A percentile compares a stretch with the other conserved stretches of the same genome.
phyloP scores from a whole-genome alignment of 2,113 vertebrate species.

The Pseudolaguvia tuberculata region DNA sequence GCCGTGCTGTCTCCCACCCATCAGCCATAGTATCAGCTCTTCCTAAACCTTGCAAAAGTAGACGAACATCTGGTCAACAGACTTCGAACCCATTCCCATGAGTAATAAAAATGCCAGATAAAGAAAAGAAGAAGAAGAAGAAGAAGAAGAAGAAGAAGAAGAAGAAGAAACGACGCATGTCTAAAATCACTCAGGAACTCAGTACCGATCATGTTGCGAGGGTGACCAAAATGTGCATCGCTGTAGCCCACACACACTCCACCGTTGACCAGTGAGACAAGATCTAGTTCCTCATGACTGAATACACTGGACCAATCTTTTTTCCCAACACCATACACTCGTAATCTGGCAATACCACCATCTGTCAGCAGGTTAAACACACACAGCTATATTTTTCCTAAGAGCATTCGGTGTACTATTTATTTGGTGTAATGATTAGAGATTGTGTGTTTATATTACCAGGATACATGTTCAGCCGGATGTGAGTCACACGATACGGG shows the following conservation, averaged over 20 bases:
- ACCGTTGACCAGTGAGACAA: constrained; percentile 72
- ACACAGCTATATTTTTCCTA: too few species aligned
- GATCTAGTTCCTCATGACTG: constrained; percentile 64
- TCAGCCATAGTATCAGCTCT: constrained; percentile 70
- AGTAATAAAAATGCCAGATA: background rate
- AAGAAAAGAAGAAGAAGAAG: too few species aligned
- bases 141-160: too few species aligned
- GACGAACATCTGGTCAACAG: background rate
- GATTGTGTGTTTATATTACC: constrained; percentile 57
- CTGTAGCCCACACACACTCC: constrained; percentile 81
- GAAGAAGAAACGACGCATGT: too few species aligned
- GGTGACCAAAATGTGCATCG: constrained; percentile 78
- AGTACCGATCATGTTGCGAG: constrained; percentile 80
- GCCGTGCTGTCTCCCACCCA: constrained; percentile 78
- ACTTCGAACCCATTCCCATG: constrained; percentile 21
- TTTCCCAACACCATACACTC: constrained; percentile 73
- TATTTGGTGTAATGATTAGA: background rate
- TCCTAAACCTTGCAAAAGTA: constrained; percentile 62
- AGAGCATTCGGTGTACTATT: too few species aligned
- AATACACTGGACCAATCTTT: constrained; percentile 67
- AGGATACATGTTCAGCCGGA: constrained; percentile 81
- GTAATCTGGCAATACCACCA: constrained; percentile 76
- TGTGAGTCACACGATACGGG: constrained; percentile 69
- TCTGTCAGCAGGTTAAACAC: constrained; percentile 60
- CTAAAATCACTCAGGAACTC: background rate